Evolutionary conservation across 2,797 vertebrate genomes (phyloP), one percentile per base, ranked within the genome.

Genomic region (Silurus aristotelis): DNA sequence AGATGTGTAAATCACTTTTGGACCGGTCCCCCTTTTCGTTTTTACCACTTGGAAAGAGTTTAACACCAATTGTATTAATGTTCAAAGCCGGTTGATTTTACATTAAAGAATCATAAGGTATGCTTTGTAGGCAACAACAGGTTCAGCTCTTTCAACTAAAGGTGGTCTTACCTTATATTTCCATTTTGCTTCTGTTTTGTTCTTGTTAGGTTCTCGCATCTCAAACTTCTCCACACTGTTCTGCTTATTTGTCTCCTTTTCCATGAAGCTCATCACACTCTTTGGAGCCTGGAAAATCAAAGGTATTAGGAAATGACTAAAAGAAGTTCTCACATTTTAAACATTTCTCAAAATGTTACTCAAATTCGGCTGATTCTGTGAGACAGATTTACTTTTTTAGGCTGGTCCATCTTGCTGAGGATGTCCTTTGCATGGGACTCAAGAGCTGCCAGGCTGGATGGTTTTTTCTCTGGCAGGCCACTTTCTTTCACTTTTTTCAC

Each of bases 101-200:
- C 27, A n/a, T 79, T 82, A 75, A 86, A 87, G 52, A 38, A 80
- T 56, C 64, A 85, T 77, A 71, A 43, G n/a, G 48, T 89, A 90
- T 88, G 71, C 83, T 83, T 87, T 86, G 78, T 75, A n/a, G 46
- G 19, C 22, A 68, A 77, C 61, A 48, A 15, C 72, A 81, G 64
- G 46, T 80, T 84, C 88, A 68, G 63, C 52, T 84, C 88, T 9
- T 93, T 93, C 46, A 25, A 46, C 38, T 63, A 20, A 72, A 60
- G 22, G 97, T 97, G 61, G 56, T 31, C 71, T 92, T 94, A 99
- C 98, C 98, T 99, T 99, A 55, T 99, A 99, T 90, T 99, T 99
- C 98, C 98, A 99, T 87, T 99, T 99, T 27, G 98, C 97, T 95
- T 99, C 98, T 0, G 97, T 97, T 96, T 99, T 98, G 94, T 96